Base-by-base conservation (phyloP, 2,888 invertebrate species). In the Ennomos quercinarius region DNA sequence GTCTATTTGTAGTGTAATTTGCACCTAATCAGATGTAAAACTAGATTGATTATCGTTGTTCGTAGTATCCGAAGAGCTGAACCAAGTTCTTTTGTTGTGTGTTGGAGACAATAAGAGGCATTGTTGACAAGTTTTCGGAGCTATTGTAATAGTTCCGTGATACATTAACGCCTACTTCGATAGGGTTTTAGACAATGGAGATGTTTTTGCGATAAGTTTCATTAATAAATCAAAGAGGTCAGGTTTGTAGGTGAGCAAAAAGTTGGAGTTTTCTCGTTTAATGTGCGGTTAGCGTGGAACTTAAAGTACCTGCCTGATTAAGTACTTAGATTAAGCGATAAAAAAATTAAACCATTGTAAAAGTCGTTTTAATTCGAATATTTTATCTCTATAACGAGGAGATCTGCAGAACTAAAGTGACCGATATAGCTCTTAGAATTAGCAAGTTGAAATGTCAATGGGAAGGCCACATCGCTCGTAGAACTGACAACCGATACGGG, bases 1-100 rank as follows among this genome's bases (percentile, higher is more conserved):
- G 80, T 84, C 86, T 88, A 89, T 91, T 90, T 90, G 88, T 87
- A 86, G 84, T 87, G 88, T 89, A 87, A 89, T 91, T 91, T 91
- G 88, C 89, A 89, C 89, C 85, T 90, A 90, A 91, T 92, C 85
- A 84, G 84, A 87, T 89, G 86, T 87, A 84, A 88, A 87, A 88
- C 88, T 89, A 87, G 90, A 92, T 91, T 89, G 88, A 91, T 89
- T 89, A 87, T 89, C 81, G 78, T 78, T 77, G 81, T 82, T 76
- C 74, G 69, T 71, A 72, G 73, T 73, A 74, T 73, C 81, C 76
- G 48, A 75, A 74, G 72, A 72, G 73, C 74, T 76, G 80, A 84
- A 81, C 83, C 79, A 76, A 70, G 70, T 68, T 78, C 81, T 82
- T 82, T 87, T 84, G 80, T 86, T 82, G 72, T 51, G 11, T 78